Percentiles rank a stretch among this genome's conserved stretches.
Conservation (phyloP, 2,113 vertebrate genomes). For the Todiramphus chloris region DNA sequence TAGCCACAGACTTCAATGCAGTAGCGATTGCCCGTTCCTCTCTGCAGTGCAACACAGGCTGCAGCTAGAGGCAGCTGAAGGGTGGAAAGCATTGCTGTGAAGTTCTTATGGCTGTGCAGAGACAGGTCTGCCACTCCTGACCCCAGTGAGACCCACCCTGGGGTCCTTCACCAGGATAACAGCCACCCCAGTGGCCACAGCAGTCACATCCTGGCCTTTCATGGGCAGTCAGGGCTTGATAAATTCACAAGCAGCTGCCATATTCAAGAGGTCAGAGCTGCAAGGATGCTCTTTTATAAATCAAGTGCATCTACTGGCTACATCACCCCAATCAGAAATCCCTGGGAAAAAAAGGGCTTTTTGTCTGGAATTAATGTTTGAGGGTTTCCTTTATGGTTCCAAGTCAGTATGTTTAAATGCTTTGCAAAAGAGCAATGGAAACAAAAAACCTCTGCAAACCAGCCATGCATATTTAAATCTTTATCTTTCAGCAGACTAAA, state of each 20-base stretch:
- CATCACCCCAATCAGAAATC: not conserved
- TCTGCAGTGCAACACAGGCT: not conserved
- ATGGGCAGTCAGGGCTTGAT: not conserved
- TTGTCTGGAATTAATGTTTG: not conserved
- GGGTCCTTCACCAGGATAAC: not conserved
- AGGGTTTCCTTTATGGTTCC: slow-evolving; percentile 2
- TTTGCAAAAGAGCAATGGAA: slow-evolving; percentile 13
- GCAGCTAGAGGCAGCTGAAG: not conserved
- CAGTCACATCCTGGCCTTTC: not conserved
- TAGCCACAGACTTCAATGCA: not conserved
- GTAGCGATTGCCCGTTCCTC: not conserved
- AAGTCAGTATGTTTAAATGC: slow-evolving; percentile 21
- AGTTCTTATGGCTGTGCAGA: fast-evolving
- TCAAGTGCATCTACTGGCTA: not conserved
- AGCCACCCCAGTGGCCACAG: not conserved
- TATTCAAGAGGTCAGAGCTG: not conserved
- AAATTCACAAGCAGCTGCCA: not conserved
- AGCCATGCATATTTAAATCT: not conserved
- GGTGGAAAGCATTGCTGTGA: not conserved
- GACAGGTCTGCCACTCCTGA: not conserved
- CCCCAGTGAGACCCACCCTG: fast-evolving
- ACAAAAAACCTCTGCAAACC: slow-evolving; percentile 12
- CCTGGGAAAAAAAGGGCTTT: not conserved
- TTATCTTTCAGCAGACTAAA: not conserved
- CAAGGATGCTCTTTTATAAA: not conserved